These are phyloP conservation scores for Sternarchorhynchus goeldii DNA, from an alignment of 2,797 vertebrate genomes.

Conservation along the genomic window DNA sequence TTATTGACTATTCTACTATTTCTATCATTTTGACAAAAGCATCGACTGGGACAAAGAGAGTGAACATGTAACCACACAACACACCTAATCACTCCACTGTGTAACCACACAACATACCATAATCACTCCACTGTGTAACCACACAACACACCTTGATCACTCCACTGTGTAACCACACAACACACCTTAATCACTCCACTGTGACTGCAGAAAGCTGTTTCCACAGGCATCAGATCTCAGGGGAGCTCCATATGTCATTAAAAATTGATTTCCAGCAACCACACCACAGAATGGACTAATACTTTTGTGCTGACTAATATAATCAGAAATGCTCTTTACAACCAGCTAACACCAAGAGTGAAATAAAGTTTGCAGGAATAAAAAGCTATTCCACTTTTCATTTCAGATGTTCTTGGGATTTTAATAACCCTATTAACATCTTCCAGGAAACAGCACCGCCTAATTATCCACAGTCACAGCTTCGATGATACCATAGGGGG, in stretches of 20 bases:
- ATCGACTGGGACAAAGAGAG: not conserved
- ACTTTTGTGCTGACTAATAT: not conserved
- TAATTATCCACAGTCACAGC: too few relatives aligned
- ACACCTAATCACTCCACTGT: conserved; percentile 10
- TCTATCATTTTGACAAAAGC: conserved; percentile 1
- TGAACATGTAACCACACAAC: conserved; percentile 4
- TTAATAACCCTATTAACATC: too few relatives aligned
- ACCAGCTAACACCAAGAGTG: not conserved
- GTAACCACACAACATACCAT: not conserved
- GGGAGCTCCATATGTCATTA: not conserved
- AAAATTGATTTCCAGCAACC: not conserved
- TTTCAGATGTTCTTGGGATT: too few relatives aligned
- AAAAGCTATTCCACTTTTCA: too few relatives aligned
- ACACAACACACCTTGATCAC: too few relatives aligned
- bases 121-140: too few relatives aligned
- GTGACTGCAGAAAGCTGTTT: not conserved
- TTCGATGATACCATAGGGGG: not conserved
- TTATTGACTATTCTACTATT: not conserved
- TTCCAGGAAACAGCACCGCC: too few relatives aligned
- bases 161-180: not conserved
- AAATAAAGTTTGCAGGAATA: not conserved
- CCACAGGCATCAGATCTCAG: not conserved
- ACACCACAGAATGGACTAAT: not conserved
- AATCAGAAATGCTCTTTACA: not conserved
- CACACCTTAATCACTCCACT: conserved; percentile 9